These are phyloP conservation scores for Mythimna loreyi DNA, from an alignment of 2,888 invertebrate genomes.

Conservation along the genomic window DNA sequence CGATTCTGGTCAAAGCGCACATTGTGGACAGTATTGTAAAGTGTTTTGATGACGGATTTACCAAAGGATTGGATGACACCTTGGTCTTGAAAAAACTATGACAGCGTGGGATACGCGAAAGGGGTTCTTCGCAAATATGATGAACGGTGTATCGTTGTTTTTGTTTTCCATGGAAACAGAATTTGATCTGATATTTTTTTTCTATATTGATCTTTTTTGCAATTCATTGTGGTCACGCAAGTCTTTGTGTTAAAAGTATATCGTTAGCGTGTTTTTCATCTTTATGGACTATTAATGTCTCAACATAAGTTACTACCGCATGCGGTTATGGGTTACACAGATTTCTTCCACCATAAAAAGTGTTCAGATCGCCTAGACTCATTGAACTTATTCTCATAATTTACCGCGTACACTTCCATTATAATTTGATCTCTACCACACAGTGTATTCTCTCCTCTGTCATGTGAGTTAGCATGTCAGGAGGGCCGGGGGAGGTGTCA, in stretches of 20 bases:
- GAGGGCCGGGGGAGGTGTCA: slow-evolving; percentile 56
- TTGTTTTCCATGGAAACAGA: slow-evolving; percentile 8
- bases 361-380: slow-evolving; percentile 65
- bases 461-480: slow-evolving; percentile 38
- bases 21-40: slow-evolving; percentile 82
- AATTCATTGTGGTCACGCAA: background rate
- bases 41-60: slow-evolving; percentile 74
- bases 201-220: background rate
- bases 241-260: background rate
- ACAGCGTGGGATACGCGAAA: slow-evolving; percentile 85
- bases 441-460: slow-evolving; percentile 36
- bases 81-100: slow-evolving; percentile 78
- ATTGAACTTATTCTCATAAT: slow-evolving; percentile 78
- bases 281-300: slow-evolving; percentile 8
- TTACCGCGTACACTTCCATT: slow-evolving; percentile 62
- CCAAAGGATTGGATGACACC: slow-evolving; percentile 87
- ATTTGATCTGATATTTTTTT: background rate
- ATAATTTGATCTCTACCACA: slow-evolving; percentile 58
- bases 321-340: slow-evolving; percentile 52
- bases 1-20: slow-evolving; percentile 87
- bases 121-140: slow-evolving; percentile 33
- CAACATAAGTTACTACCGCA: slow-evolving; percentile 30
- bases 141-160: slow-evolving; percentile 19
- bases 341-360: slow-evolving; percentile 75
- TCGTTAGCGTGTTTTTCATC: background rate